Evolutionary conservation across 2,113 vertebrate genomes (phyloP).

Genomic region (Pedionomus torquatus): DNA sequence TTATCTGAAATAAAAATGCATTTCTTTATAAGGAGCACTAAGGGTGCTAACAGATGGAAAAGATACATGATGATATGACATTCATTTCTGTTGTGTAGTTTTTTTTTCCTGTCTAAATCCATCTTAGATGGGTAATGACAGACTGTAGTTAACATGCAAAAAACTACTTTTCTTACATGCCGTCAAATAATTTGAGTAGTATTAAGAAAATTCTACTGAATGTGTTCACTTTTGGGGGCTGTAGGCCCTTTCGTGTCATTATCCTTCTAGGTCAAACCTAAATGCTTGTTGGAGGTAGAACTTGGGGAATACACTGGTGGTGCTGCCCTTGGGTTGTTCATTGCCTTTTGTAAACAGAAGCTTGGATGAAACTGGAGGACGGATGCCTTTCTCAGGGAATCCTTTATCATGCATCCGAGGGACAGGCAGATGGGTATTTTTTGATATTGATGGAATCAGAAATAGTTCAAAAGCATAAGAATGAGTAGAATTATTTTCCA

Average conservation of each 20-base stretch:
- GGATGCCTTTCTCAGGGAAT: not conserved
- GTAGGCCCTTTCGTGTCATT: not conserved
- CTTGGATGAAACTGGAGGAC: not conserved
- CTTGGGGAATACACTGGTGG: accelerated
- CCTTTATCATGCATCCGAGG: not conserved
- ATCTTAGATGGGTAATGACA: conserved; percentile 37
- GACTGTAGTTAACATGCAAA: conserved; percentile 8
- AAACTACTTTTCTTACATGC: not conserved
- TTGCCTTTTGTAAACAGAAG: not conserved
- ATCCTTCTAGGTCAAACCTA: not conserved
- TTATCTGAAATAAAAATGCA: conserved; percentile 54
- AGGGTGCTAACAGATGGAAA: conserved; percentile 65
- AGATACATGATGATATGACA: conserved; percentile 33
- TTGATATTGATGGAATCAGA: not conserved
- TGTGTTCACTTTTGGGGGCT: not conserved
- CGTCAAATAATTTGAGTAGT: not conserved
- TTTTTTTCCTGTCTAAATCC: conserved; percentile 30
- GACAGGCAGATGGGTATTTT: not conserved
- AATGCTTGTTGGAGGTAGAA: not conserved
- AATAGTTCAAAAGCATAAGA: not conserved
- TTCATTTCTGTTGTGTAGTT: conserved; percentile 20
- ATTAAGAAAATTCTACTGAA: not conserved
- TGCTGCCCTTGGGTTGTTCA: not conserved
- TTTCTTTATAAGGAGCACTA: conserved; percentile 43
- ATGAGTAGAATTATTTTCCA: not conserved